Conservation (phyloP, 2,888 invertebrate species). For the Dusona sp. region DNA sequence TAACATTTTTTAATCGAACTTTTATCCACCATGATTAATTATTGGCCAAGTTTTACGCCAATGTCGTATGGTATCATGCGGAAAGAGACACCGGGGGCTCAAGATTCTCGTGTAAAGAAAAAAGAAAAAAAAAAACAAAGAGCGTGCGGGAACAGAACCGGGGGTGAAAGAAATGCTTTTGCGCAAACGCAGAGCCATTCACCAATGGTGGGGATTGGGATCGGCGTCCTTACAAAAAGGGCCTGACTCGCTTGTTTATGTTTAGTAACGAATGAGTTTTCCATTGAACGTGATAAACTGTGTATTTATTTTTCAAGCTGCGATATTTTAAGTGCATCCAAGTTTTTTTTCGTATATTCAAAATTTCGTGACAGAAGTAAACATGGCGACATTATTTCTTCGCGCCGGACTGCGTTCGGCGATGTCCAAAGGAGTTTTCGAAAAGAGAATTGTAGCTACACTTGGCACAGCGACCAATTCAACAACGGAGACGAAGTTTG, state of each 20-base stretch:
- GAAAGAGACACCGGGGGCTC: constrained; percentile 23
- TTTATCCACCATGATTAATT: background rate
- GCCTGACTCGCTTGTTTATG: constrained; percentile 68
- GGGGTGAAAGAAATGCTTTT: constrained; percentile 20
- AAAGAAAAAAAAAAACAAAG: constrained; percentile 10
- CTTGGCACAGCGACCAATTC: constrained; percentile 53
- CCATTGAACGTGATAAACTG: constrained; percentile 1
- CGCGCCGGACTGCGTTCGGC: constrained; percentile 72
- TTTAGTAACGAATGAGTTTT: constrained; percentile 62
- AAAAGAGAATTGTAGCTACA: constrained; percentile 67
- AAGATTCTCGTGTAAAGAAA: constrained; percentile 16
- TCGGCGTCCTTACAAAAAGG: constrained; percentile 76
- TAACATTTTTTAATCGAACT: background rate
- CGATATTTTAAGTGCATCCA: background rate
- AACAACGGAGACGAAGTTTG: constrained; percentile 43
- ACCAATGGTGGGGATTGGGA: constrained; percentile 60
- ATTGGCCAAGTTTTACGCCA: constrained; percentile 53
- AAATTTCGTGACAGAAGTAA: constrained; percentile 10
- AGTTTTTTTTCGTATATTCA: constrained; percentile 9
- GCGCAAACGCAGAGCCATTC: constrained; percentile 69
- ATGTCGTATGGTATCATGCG: constrained; percentile 31
- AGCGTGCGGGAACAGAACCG: constrained; percentile 36
- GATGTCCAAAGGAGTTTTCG: constrained; percentile 72
- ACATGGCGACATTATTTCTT: constrained; percentile 76
- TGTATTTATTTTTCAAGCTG: background rate